A percentile compares a stretch with the other conserved stretches of the same genome.
Conservation (phyloP, 2,113 vertebrate species). For the Prionailurus viverrinus region DNA sequence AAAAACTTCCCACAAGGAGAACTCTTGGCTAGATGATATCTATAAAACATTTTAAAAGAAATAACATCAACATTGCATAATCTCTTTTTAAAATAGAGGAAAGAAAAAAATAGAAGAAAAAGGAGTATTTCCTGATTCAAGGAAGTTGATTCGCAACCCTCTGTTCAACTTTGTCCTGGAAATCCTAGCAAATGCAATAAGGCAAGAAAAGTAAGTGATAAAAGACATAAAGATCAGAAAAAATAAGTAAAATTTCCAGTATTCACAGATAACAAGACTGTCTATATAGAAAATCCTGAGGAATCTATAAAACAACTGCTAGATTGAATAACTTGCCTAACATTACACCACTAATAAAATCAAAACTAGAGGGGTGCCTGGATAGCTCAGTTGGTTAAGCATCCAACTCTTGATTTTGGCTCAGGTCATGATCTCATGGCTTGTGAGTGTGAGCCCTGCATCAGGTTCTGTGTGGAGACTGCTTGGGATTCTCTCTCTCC, state of each 20-base stretch:
- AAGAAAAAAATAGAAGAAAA: neutral
- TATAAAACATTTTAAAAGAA: constrained; percentile 16
- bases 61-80: neutral
- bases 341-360: constrained; percentile 1
- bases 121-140: neutral
- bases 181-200: constrained; percentile 2
- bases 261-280: neutral
- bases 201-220: constrained; percentile 28
- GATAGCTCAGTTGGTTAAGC: too few species aligned
- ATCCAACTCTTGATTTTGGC: too few species aligned
- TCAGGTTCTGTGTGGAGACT: too few species aligned
- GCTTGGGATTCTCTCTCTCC: too few species aligned
- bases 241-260: neutral
- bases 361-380: neutral
- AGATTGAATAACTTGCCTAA: neutral
- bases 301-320: constrained; percentile 14
- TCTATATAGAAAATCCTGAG: neutral
- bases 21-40: neutral
- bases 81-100: neutral
- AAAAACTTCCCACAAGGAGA: constrained; percentile 16
- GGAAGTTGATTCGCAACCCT: neutral
- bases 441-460: too few species aligned
- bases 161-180: neutral
- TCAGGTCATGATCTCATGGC: too few species aligned
- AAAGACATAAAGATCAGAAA: neutral